phyloP scores from a whole-genome alignment of 30 jellyfish, hydroid and myxozoan genomes.

The Mastigias papua region DNA sequence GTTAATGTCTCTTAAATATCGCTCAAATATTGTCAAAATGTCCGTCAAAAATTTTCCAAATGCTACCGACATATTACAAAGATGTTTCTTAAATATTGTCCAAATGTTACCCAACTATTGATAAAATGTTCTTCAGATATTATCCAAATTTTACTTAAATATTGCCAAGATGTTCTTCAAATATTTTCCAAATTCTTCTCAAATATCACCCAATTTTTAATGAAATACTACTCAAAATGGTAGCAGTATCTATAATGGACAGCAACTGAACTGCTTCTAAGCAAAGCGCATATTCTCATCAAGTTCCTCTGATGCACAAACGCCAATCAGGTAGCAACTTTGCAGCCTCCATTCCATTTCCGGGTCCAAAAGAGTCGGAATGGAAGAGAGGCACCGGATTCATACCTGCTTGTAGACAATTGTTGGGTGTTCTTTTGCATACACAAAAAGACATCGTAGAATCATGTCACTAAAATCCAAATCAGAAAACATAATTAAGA shows the following conservation, averaged over 20 bases:
- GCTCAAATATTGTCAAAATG: too few species aligned
- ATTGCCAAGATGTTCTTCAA: neutral
- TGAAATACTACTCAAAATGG: neutral
- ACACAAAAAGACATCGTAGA: conserved; percentile 85
- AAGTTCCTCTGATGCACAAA: too few species aligned
- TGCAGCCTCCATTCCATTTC: neutral
- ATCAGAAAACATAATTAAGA: neutral
- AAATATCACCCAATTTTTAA: too few species aligned
- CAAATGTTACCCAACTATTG: neutral
- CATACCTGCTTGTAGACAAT: conserved; percentile 87
- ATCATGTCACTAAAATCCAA: conserved; percentile 53
- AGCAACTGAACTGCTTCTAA: too few species aligned
- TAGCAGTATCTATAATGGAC: too few species aligned
- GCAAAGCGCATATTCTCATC: too few species aligned
- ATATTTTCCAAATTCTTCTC: neutral
- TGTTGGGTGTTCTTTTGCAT: conserved; percentile 91
- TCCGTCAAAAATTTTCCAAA: too few species aligned
- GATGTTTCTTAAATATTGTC: too few species aligned
- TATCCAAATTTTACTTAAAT: neutral
- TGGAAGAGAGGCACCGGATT: too few species aligned
- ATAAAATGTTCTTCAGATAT: neutral
- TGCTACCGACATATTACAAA: too few species aligned
- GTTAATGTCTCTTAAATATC: too few species aligned
- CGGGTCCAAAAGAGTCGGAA: neutral
- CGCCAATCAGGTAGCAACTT: too few species aligned